These are phyloP conservation scores for Philereme vetulata DNA, from an alignment of 2,888 invertebrate genomes.

Conservation along the genomic window DNA sequence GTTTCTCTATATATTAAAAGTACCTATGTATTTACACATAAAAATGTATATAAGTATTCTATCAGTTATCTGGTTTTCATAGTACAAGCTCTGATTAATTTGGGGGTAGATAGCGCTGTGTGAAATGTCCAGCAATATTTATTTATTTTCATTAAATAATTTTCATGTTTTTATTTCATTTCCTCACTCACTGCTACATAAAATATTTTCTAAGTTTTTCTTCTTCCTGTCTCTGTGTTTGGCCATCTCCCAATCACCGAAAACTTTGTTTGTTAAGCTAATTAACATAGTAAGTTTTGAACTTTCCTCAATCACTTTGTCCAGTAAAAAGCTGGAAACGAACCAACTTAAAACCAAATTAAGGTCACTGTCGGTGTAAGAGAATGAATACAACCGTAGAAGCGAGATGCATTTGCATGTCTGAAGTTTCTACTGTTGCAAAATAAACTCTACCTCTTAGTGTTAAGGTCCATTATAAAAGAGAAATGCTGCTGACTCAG, in stretches of 20 bases:
- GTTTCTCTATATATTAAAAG: too few relatives aligned
- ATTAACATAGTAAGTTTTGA: slow-evolving; percentile 12
- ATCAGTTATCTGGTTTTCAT: too few relatives aligned
- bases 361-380: slow-evolving; percentile 33
- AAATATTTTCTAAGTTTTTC: too few relatives aligned
- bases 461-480: neutral
- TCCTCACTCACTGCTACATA: too few relatives aligned
- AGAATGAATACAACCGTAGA: neutral
- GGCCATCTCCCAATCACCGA: neutral
- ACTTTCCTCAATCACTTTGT: slow-evolving; percentile 25
- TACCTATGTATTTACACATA: too few relatives aligned
- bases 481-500: neutral
- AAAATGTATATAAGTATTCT: too few relatives aligned
- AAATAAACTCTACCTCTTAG: slow-evolving; percentile 8
- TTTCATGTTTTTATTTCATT: too few relatives aligned
- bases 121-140: too few relatives aligned
- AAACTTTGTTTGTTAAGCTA: slow-evolving; percentile 15
- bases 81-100: too few relatives aligned
- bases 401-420: slow-evolving; percentile 5
- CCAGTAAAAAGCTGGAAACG: slow-evolving; percentile 30
- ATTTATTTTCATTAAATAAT: too few relatives aligned
- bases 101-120: too few relatives aligned
- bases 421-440: neutral
- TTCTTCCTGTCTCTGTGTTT: too few relatives aligned
- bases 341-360: slow-evolving; percentile 37